Evolutionary conservation across 2,113 vertebrate genomes (phyloP).

Genomic region (Solea senegalensis): DNA sequence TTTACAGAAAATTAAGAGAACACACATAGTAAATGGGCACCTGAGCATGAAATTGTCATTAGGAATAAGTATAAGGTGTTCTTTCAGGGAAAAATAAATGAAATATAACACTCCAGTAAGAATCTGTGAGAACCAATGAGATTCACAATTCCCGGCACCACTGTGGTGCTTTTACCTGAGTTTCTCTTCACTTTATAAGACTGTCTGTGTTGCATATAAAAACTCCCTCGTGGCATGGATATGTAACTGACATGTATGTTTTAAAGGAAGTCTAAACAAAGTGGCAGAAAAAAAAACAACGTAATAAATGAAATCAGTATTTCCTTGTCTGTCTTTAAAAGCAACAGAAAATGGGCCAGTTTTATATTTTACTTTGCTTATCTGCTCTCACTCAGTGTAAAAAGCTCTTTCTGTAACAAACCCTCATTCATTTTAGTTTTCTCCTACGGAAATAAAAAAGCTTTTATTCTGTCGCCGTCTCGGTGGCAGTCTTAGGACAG

Average conservation of each 20-base stretch:
- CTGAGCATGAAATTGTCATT: no score
- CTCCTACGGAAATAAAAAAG: neutral
- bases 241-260: conserved; percentile 45
- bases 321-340: neutral
- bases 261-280: neutral
- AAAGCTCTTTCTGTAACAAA: conserved; percentile 9
- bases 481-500: neutral
- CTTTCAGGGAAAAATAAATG: neutral
- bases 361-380: neutral
- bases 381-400: neutral
- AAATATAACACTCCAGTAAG: conserved; percentile 3
- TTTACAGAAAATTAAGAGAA: no score
- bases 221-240: conserved; percentile 70
- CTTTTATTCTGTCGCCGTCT: neutral
- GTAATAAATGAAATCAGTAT: neutral
- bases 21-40: no score
- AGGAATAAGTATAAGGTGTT: neutral
- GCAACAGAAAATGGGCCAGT: neutral
- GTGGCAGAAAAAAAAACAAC: neutral
- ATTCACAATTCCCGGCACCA: conserved; percentile 4
- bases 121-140: neutral
- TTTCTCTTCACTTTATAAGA: conserved; percentile 70
- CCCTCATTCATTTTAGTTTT: neutral
- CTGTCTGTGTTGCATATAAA: conserved; percentile 72
- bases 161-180: conserved; percentile 39